phyloP scores from a whole-genome alignment of 2,797 vertebrate genomes.

The Myioborus melanocephalus region DNA sequence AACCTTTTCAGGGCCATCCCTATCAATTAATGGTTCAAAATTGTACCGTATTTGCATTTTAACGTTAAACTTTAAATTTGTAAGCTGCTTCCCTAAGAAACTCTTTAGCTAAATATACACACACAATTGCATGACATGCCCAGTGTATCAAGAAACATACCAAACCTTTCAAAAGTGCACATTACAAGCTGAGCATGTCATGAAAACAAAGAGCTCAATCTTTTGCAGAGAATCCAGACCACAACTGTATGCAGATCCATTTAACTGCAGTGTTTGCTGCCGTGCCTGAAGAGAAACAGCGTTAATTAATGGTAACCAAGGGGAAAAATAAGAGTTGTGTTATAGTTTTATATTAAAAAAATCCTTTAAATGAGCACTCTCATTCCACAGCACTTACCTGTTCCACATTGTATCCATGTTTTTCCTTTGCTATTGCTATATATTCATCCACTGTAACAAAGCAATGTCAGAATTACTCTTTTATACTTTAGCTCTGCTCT shows the following conservation, averaged over 20 bases:
- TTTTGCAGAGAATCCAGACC: constrained; percentile 70
- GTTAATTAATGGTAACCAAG: constrained; percentile 63
- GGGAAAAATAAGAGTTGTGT: neutral
- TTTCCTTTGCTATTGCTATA: constrained; percentile 96
- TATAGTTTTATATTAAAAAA: neutral
- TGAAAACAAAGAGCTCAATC: constrained; percentile 70
- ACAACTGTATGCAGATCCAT: constrained; percentile 66
- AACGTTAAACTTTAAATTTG: neutral
- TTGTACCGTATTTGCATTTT: neutral
- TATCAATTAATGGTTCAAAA: neutral
- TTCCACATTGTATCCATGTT: constrained; percentile 97
- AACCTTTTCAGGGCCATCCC: neutral
- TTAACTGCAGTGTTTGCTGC: constrained; percentile 59
- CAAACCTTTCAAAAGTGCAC: constrained; percentile 68
- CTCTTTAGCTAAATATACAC: constrained; percentile 19
- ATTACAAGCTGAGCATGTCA: constrained; percentile 70
- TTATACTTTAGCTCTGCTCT: neutral
- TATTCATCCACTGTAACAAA: constrained; percentile 93
- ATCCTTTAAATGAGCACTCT: constrained; percentile 8
- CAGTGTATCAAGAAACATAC: constrained; percentile 65
- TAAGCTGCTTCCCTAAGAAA: neutral
- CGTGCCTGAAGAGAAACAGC: constrained; percentile 67
- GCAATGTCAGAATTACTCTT: constrained; percentile 55
- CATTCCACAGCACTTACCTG: constrained; percentile 81
- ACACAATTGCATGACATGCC: constrained; percentile 66